phyloP scores from a whole-genome alignment of 53 echinoderm and acorn worm genomes.

The Echinometra lucunter region DNA sequence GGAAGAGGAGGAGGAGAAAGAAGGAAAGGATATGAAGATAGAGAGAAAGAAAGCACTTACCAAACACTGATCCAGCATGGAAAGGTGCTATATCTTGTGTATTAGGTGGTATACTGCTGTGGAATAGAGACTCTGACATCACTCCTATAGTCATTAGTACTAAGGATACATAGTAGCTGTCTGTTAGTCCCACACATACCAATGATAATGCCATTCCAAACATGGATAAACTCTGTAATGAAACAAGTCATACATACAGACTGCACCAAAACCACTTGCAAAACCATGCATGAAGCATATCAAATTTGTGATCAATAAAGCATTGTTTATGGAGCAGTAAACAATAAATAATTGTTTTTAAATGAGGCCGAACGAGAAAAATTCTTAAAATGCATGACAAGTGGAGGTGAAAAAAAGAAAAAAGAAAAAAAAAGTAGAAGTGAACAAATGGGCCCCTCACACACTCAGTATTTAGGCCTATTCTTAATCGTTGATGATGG shows the following conservation, averaged over 20 bases:
- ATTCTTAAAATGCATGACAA: too few species aligned
- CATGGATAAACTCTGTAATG: conserved; percentile 74
- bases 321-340: too few species aligned
- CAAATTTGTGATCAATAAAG: neutral
- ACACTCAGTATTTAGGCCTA: too few species aligned
- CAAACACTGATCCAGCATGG: conserved; percentile 50
- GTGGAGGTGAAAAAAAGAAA: too few species aligned
- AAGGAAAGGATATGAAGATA: too few species aligned
- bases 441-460: too few species aligned
- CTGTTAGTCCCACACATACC: conserved; percentile 68
- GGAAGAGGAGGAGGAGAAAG: too few species aligned
- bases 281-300: neutral
- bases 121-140: conserved; percentile 60
- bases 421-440: too few species aligned
- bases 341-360: too few species aligned
- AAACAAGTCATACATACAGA: conserved; percentile 20
- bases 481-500: neutral
- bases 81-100: conserved; percentile 36
- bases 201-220: conserved; percentile 38
- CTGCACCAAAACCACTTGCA: neutral
- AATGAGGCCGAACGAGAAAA: too few species aligned
- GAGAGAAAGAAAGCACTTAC: too few species aligned
- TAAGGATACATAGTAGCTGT: conserved; percentile 65
- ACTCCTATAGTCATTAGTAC: conserved; percentile 70
- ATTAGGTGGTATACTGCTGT: conserved; percentile 35